Conservation (phyloP, 2,888 invertebrate species). For the Dendrolimus houi region DNA sequence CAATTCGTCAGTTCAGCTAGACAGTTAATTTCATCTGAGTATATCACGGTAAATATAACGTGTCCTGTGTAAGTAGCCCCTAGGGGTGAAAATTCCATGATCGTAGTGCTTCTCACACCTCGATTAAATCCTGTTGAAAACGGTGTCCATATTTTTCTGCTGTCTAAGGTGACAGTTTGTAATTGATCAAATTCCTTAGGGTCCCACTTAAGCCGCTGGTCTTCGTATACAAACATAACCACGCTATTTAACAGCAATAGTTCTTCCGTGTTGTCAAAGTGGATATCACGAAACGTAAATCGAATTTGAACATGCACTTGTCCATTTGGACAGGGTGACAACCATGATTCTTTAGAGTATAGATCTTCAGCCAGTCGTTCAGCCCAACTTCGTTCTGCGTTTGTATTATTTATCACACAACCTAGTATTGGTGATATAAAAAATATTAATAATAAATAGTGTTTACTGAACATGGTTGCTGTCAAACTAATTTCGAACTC, state of each 20-base stretch:
- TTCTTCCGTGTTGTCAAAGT: slow-evolving; percentile 20
- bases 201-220: slow-evolving; percentile 34
- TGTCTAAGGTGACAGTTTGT: slow-evolving; percentile 4
- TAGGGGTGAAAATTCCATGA: not conserved
- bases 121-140: not conserved
- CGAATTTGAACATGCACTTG: slow-evolving; percentile 12
- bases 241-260: slow-evolving; percentile 1
- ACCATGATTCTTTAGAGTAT: slow-evolving; percentile 1
- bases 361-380: slow-evolving; percentile 15
- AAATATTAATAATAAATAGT: not conserved
- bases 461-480: not conserved
- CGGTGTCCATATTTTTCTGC: slow-evolving; percentile 24
- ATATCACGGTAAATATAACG: not conserved
- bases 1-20: slow-evolving; percentile 25
- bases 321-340: slow-evolving; percentile 3
- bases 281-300: slow-evolving; percentile 26
- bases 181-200: slow-evolving; percentile 23
- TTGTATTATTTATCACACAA: slow-evolving; percentile 12
- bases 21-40: slow-evolving; percentile 14
- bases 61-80: not conserved
- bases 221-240: slow-evolving; percentile 20
- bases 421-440: slow-evolving; percentile 3
- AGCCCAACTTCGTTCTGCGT: slow-evolving; percentile 16
- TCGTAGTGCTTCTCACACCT: not conserved
- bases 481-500: not conserved